These are phyloP conservation scores for Heterodera schachtii DNA, from an alignment of 1,140 invertebrate genomes.

Conservation along the genomic window DNA sequence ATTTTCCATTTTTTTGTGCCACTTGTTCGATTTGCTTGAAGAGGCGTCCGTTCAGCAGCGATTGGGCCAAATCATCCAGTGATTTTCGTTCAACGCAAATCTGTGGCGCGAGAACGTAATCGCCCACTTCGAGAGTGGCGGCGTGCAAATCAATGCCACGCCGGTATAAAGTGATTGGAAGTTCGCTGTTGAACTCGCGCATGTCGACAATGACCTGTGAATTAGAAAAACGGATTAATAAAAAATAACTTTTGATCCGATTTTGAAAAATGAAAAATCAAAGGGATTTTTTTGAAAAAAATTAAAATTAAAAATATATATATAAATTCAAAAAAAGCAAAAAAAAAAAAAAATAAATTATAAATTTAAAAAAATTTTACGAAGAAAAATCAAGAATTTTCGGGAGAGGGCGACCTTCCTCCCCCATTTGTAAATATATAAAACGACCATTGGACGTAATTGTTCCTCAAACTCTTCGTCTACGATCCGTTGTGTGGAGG, in stretches of 20 bases:
- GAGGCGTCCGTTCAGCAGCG: constrained; percentile 87
- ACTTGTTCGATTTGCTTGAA: constrained; percentile 83
- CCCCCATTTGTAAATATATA: no score
- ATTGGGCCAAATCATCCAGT: constrained; percentile 93
- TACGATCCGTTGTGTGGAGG: constrained; percentile 4
- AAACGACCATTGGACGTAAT: not conserved
- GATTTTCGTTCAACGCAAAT: constrained; percentile 96
- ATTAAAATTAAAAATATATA: no score
- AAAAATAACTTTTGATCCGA: not conserved
- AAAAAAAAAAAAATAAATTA: no score
- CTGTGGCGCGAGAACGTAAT: constrained; percentile 94
- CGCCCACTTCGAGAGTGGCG: constrained; percentile 86
- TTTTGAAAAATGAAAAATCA: not conserved
- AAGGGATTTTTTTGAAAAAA: no score
- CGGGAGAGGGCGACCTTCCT: no score
- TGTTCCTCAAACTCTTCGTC: not conserved
- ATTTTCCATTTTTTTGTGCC: no score
- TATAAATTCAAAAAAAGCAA: no score
- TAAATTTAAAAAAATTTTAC: no score
- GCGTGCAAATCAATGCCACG: constrained; percentile 90
- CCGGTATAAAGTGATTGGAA: constrained; percentile 89
- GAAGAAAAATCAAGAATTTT: no score
- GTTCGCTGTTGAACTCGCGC: constrained; percentile 93
- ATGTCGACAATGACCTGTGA: constrained; percentile 77
- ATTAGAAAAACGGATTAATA: not conserved